Base-by-base conservation (phyloP, 2,113 vertebrate species). In the Scomber colias region DNA sequence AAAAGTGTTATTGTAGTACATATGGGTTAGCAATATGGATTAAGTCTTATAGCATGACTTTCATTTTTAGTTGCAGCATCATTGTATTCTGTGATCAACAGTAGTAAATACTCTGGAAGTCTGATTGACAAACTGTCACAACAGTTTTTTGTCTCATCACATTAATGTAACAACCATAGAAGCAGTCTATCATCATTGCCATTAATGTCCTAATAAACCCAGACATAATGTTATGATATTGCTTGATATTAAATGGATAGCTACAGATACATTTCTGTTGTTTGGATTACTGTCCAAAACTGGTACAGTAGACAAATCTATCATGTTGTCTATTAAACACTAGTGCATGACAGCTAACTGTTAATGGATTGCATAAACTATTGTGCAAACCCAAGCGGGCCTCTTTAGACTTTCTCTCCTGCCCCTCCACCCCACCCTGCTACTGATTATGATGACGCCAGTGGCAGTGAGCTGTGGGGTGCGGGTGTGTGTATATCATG, bases 281-380 rank as follows among this genome's bases (percentile, higher is more conserved):
- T 40, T 40, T 40, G 8, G 35, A 7, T 40, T 9, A 40, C 35
- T 40, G 35, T 40, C 35, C 35, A 40, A 40, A 9, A 40, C 7
- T 11, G 6, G 6, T 44, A 35, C 35, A 57, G 27, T 62, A 46
- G 10, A 7, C 9, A 9, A 40, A 40, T 68, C 4, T 14, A n/a
- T n/a, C 35, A 6, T 44, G 10, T 13, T 19, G 0, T 54, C n/a
- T 30, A 64, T 74, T 31, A 11, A 44, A 53, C 61, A 51, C 7
- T 61, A n/a, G 70, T 73, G 68, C 76, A 84, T 77, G 66, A 40
- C 15, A 51, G 40, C 72, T 53, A 31, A 16, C 15, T 46, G 54
- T 62, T 72, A 56, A 78, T 62, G 83, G 70, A 65, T 76, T 75
- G 46, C 49, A 27, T 49, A 45, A 67, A 64, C 13, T 44, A 0